Evolutionary conservation across 2,797 vertebrate genomes (phyloP).

Genomic region (Sebastolobus alascanus): DNA sequence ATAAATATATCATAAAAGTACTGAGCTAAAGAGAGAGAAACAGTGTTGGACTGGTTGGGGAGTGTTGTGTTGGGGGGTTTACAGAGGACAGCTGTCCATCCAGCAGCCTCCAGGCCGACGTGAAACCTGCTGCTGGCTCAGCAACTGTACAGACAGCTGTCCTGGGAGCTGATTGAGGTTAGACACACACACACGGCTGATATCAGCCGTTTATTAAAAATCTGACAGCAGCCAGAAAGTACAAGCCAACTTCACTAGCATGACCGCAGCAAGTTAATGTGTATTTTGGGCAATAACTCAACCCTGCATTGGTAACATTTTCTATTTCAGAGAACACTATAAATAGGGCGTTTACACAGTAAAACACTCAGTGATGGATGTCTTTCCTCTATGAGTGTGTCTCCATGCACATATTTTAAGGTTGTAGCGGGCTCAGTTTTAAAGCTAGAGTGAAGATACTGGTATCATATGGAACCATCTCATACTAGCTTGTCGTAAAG

Average conservation of each 20-base stretch:
- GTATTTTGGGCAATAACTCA: neutral
- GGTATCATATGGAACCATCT: too few species aligned
- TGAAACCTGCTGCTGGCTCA: slow-evolving; percentile 59
- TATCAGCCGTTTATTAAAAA: neutral
- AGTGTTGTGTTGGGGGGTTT: slow-evolving; percentile 1
- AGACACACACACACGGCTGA: neutral
- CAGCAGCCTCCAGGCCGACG: slow-evolving; percentile 22
- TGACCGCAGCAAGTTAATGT: neutral
- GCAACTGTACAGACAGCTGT: slow-evolving; percentile 61
- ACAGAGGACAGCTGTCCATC: slow-evolving; percentile 53
- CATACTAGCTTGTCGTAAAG: too few species aligned
- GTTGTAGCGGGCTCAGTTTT: too few species aligned
- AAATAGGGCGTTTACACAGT: neutral
- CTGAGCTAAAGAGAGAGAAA: neutral
- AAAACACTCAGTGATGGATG: neutral
- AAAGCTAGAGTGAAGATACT: too few species aligned
- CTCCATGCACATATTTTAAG: neutral
- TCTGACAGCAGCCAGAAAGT: neutral
- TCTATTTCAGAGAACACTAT: neutral
- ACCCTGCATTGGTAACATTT: neutral
- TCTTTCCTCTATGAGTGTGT: neutral
- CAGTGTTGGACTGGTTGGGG: too few species aligned
- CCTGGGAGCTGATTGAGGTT: slow-evolving; percentile 28
- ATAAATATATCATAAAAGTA: neutral
- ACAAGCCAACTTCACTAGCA: neutral